These are phyloP conservation scores for Caenorhabditis latens DNA, from an alignment of 1,140 invertebrate genomes.

Conservation along the genomic window DNA sequence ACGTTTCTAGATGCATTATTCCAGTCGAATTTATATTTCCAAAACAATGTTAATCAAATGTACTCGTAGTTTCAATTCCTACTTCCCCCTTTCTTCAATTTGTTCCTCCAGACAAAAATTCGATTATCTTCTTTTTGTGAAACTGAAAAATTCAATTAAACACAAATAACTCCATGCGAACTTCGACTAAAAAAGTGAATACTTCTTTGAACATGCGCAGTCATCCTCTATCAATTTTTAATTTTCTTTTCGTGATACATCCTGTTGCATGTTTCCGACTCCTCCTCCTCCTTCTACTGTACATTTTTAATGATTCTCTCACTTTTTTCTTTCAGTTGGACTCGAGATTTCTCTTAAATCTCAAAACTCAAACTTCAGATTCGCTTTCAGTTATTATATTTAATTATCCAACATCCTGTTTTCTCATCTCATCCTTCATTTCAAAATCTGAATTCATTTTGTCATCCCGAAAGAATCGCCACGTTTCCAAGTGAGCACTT, in stretches of 20 bases:
- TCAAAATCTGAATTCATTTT: background rate
- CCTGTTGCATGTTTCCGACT: slow-evolving; percentile 32
- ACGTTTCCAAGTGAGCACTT: slow-evolving; percentile 16
- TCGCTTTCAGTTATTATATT: background rate
- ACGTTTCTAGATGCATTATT: no score
- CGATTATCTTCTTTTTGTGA: background rate
- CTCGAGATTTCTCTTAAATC: background rate
- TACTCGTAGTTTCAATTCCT: background rate
- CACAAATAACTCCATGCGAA: background rate
- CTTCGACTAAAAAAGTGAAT: background rate
- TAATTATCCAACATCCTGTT: background rate
- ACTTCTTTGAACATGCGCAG: background rate
- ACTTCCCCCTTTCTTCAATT: background rate
- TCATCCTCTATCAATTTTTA: slow-evolving; percentile 50
- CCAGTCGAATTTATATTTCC: no score
- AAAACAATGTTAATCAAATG: no score
- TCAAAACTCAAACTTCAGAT: background rate
- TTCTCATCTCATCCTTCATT: background rate
- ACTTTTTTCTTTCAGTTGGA: background rate
- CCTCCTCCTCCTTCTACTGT: slow-evolving; percentile 6
- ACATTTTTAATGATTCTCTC: slow-evolving; percentile 16
- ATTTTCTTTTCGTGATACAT: slow-evolving; percentile 10
- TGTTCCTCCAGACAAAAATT: slow-evolving; percentile 9
- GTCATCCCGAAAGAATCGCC: background rate
- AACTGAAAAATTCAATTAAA: background rate